Percentiles rank a stretch among this genome's conserved stretches.
phyloP scores from a whole-genome alignment of 2,888 invertebrate genomes.

The Agrochola lychnidis region DNA sequence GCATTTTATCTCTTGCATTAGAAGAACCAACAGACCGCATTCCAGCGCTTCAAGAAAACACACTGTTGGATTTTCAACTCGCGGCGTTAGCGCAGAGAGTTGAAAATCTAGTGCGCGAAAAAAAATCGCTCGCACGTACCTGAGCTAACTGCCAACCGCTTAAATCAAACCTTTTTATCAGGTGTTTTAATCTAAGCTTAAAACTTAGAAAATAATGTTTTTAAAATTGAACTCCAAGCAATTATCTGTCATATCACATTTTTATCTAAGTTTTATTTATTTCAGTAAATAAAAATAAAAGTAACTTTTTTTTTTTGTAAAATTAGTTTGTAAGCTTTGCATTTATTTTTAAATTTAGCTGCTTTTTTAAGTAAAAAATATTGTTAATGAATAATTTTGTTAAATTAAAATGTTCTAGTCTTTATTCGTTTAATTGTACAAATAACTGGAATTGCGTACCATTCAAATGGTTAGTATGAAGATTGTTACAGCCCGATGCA shows the following conservation, averaged over 20 bases:
- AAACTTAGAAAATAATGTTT: slow-evolving; percentile 35
- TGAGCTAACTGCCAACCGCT: background rate
- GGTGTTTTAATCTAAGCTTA: slow-evolving; percentile 34
- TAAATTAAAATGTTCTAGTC: background rate
- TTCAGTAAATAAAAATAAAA: slow-evolving; percentile 21
- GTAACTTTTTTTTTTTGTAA: slow-evolving; percentile 7
- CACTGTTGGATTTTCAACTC: background rate
- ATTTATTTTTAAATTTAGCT: slow-evolving; percentile 61
- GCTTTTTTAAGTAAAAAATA: slow-evolving; percentile 28
- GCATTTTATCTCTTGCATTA: no score
- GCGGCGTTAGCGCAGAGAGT: background rate
- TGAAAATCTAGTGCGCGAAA: background rate
- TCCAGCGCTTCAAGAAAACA: background rate
- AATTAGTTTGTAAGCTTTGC: slow-evolving; percentile 65
- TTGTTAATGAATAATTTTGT: slow-evolving; percentile 2
- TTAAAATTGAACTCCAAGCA: slow-evolving; percentile 67
- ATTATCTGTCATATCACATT: slow-evolving; percentile 77
- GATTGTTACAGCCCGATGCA: background rate
- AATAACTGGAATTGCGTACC: slow-evolving; percentile 29
- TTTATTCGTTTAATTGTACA: slow-evolving; percentile 6
- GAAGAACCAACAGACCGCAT: background rate
- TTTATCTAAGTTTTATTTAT: slow-evolving; percentile 51
- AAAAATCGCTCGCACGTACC: background rate
- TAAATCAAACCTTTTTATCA: slow-evolving; percentile 17
- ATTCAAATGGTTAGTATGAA: slow-evolving; percentile 1